Evolutionary conservation across 2,888 invertebrate genomes (phyloP), one percentile per base, ranked within the genome.

Genomic region (Cryptus viduatorius): DNA sequence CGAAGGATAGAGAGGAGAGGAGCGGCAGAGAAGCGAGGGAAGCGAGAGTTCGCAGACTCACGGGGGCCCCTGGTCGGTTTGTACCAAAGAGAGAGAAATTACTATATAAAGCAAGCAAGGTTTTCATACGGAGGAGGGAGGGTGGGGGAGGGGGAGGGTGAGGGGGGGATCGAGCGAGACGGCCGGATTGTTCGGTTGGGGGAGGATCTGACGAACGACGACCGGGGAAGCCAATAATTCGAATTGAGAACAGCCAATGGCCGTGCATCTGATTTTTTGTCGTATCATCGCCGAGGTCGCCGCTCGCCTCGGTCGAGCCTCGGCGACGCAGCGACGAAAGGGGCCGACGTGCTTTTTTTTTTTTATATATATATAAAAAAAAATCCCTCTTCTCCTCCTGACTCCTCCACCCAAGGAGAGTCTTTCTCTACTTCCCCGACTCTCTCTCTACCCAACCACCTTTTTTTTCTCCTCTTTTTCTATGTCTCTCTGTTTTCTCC

Each of bases 211-310:
- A 88, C 86, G 89, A 87, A 88, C 87, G 88, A 85, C 86, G 86
- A 86, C 88, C 86, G 89, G 89, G 86, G 89, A 89, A 90, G 88
- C 88, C 88, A 89, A 87, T 88, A 89, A 89, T 88, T 88, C 88
- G 88, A 93, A 93, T 93, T 93, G 93, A 93, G 93, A 93, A 92
- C 93, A 93, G 93, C 93, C 93, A 93, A 93, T 93, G 93, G 93
- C 93, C 92, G 93, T 92, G 93, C 93, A 93, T 93, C 93, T 93
- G 93, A 93, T 93, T 93, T 93, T 93, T 93, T 93, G 92, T 93
- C 92, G 92, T 92, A 93, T 87, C 87, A 87, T 86, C 86, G 85
- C 82, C 85, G 86, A 86, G 86, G 86, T 87, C 85, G 86, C 87
- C 86, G 79, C 76, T 85, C 83, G 73, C 50, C 44, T 68, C 73